Percentiles rank a stretch among this genome's conserved stretches.
Evolutionary conservation across 1,140 invertebrate species (phyloP).

Genomic region (Drosophila watanabei): DNA sequence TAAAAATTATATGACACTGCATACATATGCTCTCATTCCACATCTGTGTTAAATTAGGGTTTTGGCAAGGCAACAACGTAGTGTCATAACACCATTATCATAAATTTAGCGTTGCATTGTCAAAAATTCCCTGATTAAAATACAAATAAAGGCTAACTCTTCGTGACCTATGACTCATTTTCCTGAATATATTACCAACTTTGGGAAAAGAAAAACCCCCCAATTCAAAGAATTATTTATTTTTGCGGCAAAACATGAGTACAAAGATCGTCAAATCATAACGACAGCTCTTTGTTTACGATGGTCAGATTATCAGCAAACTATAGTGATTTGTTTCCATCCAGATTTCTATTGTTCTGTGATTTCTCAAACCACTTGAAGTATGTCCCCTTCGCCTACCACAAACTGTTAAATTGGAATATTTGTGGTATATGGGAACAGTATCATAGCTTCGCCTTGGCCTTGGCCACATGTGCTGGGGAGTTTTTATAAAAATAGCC

Average conservation of each 20-base stretch:
- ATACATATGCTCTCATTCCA: no score
- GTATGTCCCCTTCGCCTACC: conserved; percentile 3
- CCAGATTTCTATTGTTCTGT: conserved; percentile 20
- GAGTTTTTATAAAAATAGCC: conserved; percentile 55
- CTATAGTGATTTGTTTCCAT: conserved; percentile 40
- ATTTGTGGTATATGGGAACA: neutral
- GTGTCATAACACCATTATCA: no score
- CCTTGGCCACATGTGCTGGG: conserved; percentile 41
- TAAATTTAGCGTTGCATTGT: no score
- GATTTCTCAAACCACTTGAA: conserved; percentile 33
- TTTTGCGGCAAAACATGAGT: neutral
- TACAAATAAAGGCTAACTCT: no score
- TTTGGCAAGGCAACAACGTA: no score
- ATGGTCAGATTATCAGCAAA: conserved; percentile 15
- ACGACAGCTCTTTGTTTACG: conserved; percentile 24
- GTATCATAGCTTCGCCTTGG: conserved; percentile 21
- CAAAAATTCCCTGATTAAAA: no score
- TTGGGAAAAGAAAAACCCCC: neutral
- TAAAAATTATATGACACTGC: no score
- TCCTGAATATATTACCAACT: neutral
- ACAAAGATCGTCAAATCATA: neutral
- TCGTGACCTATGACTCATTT: neutral
- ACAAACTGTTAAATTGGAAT: neutral
- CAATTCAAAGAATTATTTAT: neutral
- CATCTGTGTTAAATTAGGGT: no score